Percentiles rank a stretch among this genome's conserved stretches.
These are phyloP conservation scores for Acleris cristana DNA, from an alignment of 2,888 invertebrate genomes.

Conservation along the genomic window DNA sequence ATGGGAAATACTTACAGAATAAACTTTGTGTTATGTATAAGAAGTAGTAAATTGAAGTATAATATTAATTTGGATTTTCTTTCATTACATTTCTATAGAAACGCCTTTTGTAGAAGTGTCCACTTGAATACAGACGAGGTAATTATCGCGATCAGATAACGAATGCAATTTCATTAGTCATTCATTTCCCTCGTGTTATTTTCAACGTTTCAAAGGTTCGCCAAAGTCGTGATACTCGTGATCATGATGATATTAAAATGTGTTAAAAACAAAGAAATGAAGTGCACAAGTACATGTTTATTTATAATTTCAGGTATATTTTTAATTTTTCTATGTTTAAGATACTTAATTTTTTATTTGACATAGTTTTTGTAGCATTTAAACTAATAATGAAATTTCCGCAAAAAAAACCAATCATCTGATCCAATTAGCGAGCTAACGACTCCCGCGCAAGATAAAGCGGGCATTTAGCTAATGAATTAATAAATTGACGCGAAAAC, in stretches of 20 bases:
- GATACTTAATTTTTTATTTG: too few relatives aligned
- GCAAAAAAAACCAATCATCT: conserved; percentile 47
- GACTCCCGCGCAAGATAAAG: conserved; percentile 52
- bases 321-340: too few relatives aligned
- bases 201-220: not conserved
- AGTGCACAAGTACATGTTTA: too few relatives aligned
- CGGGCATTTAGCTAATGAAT: conserved; percentile 76
- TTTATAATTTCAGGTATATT: too few relatives aligned
- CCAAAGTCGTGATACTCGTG: not conserved
- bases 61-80: not conserved
- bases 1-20: too few relatives aligned
- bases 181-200: conserved; percentile 12
- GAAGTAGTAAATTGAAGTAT: not conserved
- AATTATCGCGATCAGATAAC: conserved; percentile 30
- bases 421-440: conserved; percentile 60
- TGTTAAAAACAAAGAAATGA: too few relatives aligned
- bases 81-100: not conserved
- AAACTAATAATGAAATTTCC: not conserved
- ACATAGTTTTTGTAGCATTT: too few relatives aligned
- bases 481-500: conserved; percentile 72
- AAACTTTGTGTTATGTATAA: too few relatives aligned
- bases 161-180: conserved; percentile 14
- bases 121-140: conserved; percentile 3
- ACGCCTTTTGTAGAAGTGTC: conserved; percentile 4
- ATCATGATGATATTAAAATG: not conserved